phyloP scores from a whole-genome alignment of 2,888 invertebrate genomes.

The Sphinx pinastri region DNA sequence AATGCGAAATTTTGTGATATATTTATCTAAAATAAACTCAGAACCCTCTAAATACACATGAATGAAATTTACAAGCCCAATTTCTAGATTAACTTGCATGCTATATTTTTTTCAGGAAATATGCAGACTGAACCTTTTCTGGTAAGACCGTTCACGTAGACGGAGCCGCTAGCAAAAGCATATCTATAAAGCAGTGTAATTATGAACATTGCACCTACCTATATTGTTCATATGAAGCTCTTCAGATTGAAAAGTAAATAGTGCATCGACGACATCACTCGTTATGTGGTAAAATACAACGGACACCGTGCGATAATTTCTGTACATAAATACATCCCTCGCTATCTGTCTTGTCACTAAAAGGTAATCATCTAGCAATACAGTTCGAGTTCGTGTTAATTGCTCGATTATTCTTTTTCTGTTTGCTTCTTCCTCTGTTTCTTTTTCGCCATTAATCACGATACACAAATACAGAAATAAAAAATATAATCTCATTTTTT shows the following conservation, averaged over 20 bases:
- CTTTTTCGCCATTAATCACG: slow-evolving; percentile 63
- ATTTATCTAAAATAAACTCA: too few relatives aligned
- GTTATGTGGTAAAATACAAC: slow-evolving; percentile 72
- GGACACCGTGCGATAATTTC: slow-evolving; percentile 76
- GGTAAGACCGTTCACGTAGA: too few relatives aligned
- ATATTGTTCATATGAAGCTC: slow-evolving; percentile 79
- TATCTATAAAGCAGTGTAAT: neutral
- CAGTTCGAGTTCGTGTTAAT: slow-evolving; percentile 69
- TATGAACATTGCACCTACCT: slow-evolving; percentile 56
- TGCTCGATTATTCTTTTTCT: slow-evolving; percentile 72
- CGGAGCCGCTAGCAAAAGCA: too few relatives aligned
- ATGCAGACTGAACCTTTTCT: too few relatives aligned
- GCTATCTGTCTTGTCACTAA: slow-evolving; percentile 75
- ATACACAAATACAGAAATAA: slow-evolving; percentile 65
- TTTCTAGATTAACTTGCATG: too few relatives aligned
- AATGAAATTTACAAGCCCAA: too few relatives aligned
- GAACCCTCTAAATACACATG: too few relatives aligned
- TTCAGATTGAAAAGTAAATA: slow-evolving; percentile 78
- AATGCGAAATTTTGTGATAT: too few relatives aligned
- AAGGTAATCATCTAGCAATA: slow-evolving; percentile 69
- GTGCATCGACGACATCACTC: slow-evolving; percentile 72
- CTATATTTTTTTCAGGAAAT: too few relatives aligned
- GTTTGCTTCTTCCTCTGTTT: slow-evolving; percentile 64
- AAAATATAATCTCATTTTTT: slow-evolving; percentile 65
- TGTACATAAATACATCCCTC: slow-evolving; percentile 76